Evolutionary conservation across 2,888 invertebrate genomes (phyloP).

Genomic region (Parnassius orleans): DNA sequence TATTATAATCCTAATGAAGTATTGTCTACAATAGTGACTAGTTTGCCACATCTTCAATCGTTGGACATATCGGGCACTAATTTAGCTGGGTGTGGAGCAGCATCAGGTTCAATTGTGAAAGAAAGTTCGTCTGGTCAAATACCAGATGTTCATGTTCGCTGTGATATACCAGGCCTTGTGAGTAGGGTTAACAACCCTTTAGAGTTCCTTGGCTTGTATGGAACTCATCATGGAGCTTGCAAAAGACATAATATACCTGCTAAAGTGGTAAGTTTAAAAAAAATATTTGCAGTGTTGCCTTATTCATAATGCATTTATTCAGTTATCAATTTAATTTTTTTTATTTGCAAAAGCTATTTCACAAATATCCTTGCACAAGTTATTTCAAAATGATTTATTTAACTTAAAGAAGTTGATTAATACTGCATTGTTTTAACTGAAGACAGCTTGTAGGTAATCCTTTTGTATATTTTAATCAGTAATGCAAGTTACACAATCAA

Average conservation of each 20-base stretch:
- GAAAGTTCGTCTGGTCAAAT: constrained; percentile 37
- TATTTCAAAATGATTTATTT: no score
- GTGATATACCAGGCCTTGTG: constrained; percentile 93
- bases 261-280: constrained; percentile 82
- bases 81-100: constrained; percentile 87
- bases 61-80: constrained; percentile 98
- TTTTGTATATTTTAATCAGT: no score
- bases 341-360: no score
- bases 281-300: no score
- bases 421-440: no score
- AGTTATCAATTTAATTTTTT: no score
- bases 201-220: constrained; percentile 95
- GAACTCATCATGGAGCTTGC: constrained; percentile 94
- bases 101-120: constrained; percentile 46
- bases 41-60: constrained; percentile 87
- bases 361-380: no score
- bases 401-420: no score
- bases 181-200: constrained; percentile 88
- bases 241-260: constrained; percentile 96
- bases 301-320: no score
- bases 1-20: constrained; percentile 88
- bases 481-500: no score
- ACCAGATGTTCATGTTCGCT: constrained; percentile 58
- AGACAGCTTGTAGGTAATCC: no score
- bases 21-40: constrained; percentile 85